These are phyloP conservation scores for Antigone vipio DNA, from an alignment of 2,113 vertebrate species.

Conservation along the genomic window DNA sequence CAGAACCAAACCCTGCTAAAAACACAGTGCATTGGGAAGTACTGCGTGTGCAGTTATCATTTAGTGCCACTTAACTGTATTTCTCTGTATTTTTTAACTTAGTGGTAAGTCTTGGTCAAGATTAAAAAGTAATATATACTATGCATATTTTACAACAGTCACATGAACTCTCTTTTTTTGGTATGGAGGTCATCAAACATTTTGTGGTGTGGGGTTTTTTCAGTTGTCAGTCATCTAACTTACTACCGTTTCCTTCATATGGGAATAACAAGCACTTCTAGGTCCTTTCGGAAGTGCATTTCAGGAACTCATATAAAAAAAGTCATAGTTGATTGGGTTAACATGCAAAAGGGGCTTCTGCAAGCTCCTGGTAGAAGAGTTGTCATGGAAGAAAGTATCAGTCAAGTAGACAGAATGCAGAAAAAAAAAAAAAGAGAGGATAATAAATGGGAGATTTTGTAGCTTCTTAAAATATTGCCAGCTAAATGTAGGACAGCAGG, in stretches of 20 bases:
- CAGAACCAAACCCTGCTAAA: not conserved
- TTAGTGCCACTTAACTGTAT: not conserved
- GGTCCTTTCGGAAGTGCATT: not conserved
- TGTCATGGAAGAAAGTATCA: not conserved
- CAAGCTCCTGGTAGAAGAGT: not conserved
- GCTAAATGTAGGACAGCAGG: not conserved
- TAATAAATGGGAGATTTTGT: not conserved
- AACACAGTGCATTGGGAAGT: not conserved
- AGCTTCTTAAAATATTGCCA: not conserved
- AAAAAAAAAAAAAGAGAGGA: not conserved
- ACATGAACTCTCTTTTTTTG: not conserved
- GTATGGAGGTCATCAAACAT: not conserved
- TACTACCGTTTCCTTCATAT: not conserved
- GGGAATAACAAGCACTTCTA: not conserved
- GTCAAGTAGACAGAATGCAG: not conserved
- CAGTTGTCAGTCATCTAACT: not conserved
- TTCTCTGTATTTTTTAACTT: not conserved
- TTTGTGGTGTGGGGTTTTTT: not conserved
- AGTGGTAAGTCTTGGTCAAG: not conserved
- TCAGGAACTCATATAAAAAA: not conserved
- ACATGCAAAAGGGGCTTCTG: not conserved
- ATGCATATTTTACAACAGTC: not conserved
- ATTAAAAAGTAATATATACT: not conserved
- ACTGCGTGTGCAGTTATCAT: not conserved
- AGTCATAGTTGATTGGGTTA: not conserved